Percentiles rank a stretch among this genome's conserved stretches.
phyloP scores from a whole-genome alignment of 2,888 invertebrate genomes.

The Dicranocentrus wangi region DNA sequence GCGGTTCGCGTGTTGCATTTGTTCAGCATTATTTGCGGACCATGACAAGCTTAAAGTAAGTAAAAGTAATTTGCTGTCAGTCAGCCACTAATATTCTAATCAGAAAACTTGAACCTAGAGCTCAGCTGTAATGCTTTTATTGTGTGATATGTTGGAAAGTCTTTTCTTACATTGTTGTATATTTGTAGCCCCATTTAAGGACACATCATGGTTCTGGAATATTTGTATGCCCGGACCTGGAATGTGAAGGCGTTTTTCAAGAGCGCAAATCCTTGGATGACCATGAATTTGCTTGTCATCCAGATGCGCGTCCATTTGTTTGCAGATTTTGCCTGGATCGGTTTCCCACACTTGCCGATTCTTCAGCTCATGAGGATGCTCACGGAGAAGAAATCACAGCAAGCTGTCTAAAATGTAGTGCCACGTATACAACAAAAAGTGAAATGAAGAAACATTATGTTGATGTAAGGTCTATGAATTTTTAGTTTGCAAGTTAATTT shows the following conservation, averaged over 20 bases:
- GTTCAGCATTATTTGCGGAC: slow-evolving; percentile 48
- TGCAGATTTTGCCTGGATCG: slow-evolving; percentile 58
- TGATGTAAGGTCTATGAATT: slow-evolving; percentile 34
- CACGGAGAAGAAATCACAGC: slow-evolving; percentile 50
- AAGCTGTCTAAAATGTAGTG: slow-evolving; percentile 48
- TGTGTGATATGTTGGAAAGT: slow-evolving; percentile 1
- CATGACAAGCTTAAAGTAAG: slow-evolving; percentile 56
- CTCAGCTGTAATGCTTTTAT: too few species aligned
- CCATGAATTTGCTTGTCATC: slow-evolving; percentile 59
- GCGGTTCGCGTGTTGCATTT: slow-evolving; percentile 57
- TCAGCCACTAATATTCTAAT: too few species aligned
- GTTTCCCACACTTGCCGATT: slow-evolving; percentile 40
- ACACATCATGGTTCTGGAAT: slow-evolving; percentile 58
- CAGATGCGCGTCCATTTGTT: slow-evolving; percentile 53
- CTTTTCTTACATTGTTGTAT: neutral
- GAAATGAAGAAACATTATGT: slow-evolving; percentile 49
- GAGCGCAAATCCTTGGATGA: slow-evolving; percentile 61
- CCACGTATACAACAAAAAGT: slow-evolving; percentile 33
- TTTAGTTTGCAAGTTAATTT: neutral
- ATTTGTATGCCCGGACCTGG: slow-evolving; percentile 55
- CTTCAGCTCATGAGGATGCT: slow-evolving; percentile 46
- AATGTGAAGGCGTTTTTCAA: slow-evolving; percentile 60
- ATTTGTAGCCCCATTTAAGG: slow-evolving; percentile 49
- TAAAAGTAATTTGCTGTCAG: too few species aligned
- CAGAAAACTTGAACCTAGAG: too few species aligned